Conservation (phyloP, 1,140 invertebrate species). For the Artemia franciscana region DNA sequence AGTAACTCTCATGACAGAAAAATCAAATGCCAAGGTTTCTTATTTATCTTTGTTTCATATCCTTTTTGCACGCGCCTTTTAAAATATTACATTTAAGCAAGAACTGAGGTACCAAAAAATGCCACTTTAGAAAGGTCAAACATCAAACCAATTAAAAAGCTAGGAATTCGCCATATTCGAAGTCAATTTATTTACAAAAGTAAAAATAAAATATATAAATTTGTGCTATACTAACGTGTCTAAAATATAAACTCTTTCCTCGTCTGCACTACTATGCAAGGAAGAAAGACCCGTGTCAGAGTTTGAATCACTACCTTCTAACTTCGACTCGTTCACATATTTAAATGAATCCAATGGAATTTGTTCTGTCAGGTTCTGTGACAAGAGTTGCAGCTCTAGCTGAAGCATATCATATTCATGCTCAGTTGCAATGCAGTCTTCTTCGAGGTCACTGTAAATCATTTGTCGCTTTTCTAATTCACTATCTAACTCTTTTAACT, state of each 20-base stretch:
- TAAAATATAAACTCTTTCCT: background rate
- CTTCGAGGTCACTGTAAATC: background rate
- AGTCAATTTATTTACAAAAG: background rate
- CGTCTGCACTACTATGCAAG: background rate
- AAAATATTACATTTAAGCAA: no score
- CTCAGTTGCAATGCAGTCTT: background rate
- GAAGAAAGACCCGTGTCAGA: background rate
- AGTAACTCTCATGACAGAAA: no score
- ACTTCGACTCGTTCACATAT: background rate
- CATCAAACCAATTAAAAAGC: no score
- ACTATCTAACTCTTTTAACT: background rate
- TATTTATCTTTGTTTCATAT: no score
- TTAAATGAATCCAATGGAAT: background rate
- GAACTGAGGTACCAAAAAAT: no score
- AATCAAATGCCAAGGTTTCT: no score
- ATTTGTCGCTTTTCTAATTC: background rate
- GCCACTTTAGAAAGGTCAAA: no score
- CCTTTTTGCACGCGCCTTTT: no score
- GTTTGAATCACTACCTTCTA: background rate
- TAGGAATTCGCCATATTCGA: no score
- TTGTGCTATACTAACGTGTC: background rate
- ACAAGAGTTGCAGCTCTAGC: background rate
- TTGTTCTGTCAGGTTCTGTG: background rate
- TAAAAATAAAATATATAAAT: background rate
- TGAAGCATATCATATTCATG: background rate